Base-by-base conservation (phyloP, 2,113 vertebrate genomes). In the Channa maculata region DNA sequence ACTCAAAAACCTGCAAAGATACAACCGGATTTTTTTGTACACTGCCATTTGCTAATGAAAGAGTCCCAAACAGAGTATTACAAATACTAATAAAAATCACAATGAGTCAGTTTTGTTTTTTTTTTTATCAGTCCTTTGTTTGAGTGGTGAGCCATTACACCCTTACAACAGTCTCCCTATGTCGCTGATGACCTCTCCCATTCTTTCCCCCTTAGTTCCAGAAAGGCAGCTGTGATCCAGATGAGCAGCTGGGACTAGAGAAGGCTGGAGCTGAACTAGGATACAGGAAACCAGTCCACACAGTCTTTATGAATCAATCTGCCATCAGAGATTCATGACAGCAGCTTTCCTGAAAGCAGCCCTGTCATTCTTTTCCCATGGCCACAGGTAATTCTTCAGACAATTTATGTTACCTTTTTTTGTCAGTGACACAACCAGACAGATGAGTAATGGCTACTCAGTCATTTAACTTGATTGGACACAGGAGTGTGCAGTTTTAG, bases 191-290 rank as follows among this genome's bases (percentile, higher is more conserved):
- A 54, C 24, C 36, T 10, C 55, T 61, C 44, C 50, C 24, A 24
- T 9, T 39, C 12, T 48, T 79, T 52, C 68, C 45, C 15, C 37
- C 36, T 24, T 15, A 72, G 52, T 49, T 51, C 33, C 58, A 77
- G 64, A 75, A 15, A 79, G 54, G 43, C 88, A 92, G 84, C 84
- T 93, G 89, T 61, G 48, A 51, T 67, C 86, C 90, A 92, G 83
- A 92, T 90, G 84, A 88, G 46, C 54, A 54, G 5, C 58, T n/a
- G 46, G 24, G 66, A 70, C 64, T 44, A 5, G 6, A 69, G 44
- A 63, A 63, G 50, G 68, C 57, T 50, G 60, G 41, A 36, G 55
- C 55, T n/a, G 36, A 61, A 62, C 59, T 60, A 63, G 45, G 52
- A 59, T 67, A 62, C 49, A 76, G 71, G 70, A 73, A 78, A 57